A percentile compares a stretch with the other conserved stretches of the same genome.
phyloP scores from a whole-genome alignment of 2,888 invertebrate genomes.

The Caenorhabditis sp. region DNA sequence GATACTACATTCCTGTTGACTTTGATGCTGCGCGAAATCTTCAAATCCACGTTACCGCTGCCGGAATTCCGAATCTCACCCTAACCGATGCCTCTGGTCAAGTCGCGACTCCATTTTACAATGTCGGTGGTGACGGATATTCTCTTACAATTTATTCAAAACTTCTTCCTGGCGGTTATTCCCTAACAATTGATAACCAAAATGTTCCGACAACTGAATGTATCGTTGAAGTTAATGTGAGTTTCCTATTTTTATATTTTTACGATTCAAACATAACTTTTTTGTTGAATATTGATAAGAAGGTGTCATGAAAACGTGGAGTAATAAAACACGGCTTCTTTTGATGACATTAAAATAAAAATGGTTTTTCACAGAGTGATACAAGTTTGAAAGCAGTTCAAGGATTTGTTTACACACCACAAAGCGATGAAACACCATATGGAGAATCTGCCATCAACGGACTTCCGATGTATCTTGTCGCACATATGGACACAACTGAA shows the following conservation, averaged over 20 bases:
- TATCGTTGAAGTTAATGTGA: slow-evolving; percentile 51
- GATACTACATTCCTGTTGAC: slow-evolving; percentile 47
- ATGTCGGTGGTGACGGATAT: slow-evolving; percentile 17
- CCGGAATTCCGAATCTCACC: slow-evolving; percentile 41
- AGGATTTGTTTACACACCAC: slow-evolving; percentile 44
- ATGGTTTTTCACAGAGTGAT: slow-evolving; percentile 24
- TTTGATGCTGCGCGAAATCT: slow-evolving; percentile 18
- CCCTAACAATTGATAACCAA: slow-evolving; percentile 42
- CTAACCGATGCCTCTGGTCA: slow-evolving; percentile 33
- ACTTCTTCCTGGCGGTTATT: slow-evolving; percentile 45
- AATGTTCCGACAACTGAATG: slow-evolving; percentile 45
- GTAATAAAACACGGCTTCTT: not conserved
- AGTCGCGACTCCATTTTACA: slow-evolving; percentile 13
- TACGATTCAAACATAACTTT: too few relatives aligned
- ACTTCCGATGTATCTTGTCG: slow-evolving; percentile 46
- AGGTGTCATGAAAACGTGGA: slow-evolving; percentile 8
- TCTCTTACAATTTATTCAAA: slow-evolving; percentile 19
- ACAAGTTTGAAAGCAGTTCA: slow-evolving; percentile 27
- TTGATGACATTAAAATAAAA: not conserved
- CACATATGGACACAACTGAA: slow-evolving; percentile 40
- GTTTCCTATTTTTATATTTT: not conserved
- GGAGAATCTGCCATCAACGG: slow-evolving; percentile 43
- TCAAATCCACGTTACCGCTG: slow-evolving; percentile 37
- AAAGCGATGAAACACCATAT: slow-evolving; percentile 37
- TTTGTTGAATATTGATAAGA: not conserved